Conservation (phyloP, 2,113 vertebrate genomes). For the Ameiurus melas region DNA sequence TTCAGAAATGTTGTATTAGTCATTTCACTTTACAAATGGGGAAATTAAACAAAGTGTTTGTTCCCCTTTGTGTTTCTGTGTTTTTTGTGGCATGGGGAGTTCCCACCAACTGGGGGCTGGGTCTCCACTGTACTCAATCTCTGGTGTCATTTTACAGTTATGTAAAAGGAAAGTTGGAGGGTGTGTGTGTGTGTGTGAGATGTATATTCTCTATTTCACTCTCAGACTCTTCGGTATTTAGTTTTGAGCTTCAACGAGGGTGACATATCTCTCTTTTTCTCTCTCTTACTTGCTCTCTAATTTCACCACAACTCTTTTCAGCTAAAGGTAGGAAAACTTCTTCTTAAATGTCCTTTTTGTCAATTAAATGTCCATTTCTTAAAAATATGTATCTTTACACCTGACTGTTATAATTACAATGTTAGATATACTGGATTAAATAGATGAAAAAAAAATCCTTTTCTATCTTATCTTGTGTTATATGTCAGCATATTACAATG, state of each 20-base stretch:
- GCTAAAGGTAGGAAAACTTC: constrained; percentile 26
- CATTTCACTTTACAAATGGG: constrained; percentile 65
- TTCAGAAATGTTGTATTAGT: background rate
- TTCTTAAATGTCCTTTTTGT: background rate
- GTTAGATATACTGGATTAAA: background rate
- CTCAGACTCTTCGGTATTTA: constrained; percentile 6
- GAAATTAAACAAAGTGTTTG: constrained; percentile 40
- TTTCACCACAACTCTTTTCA: background rate
- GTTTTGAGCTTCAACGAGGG: background rate
- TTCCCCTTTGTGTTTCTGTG: background rate
- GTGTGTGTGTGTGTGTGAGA: background rate
- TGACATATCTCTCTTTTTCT: background rate
- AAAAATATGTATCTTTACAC: background rate
- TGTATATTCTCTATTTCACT: constrained; percentile 16
- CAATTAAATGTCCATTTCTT: background rate
- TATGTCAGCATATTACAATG: background rate
- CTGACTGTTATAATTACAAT: background rate
- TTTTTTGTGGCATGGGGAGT: constrained; percentile 54
- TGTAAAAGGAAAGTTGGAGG: constrained; percentile 41
- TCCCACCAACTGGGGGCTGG: constrained; percentile 60
- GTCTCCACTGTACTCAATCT: constrained; percentile 46
- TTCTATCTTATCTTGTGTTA: background rate
- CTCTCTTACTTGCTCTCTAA: background rate
- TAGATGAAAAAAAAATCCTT: background rate
- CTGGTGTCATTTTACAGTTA: constrained; percentile 44